A percentile compares a stretch with the other conserved stretches of the same genome.
Evolutionary conservation across 2,113 vertebrate species (phyloP).

Genomic region (Eclectus roratus): DNA sequence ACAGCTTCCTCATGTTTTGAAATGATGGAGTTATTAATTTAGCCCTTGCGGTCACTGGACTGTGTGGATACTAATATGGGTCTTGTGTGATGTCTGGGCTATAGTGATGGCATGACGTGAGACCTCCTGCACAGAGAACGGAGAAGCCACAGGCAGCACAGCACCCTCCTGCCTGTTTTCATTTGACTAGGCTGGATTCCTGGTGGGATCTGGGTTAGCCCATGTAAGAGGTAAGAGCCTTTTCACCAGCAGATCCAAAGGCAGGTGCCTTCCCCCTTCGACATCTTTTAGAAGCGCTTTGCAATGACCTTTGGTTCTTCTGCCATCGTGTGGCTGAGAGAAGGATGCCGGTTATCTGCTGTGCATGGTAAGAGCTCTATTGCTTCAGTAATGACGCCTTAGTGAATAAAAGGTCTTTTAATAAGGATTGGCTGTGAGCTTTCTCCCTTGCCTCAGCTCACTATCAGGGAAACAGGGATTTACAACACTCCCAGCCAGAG

Average conservation of each 20-base stretch:
- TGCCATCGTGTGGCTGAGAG: constrained; percentile 34
- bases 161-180: fast-evolving
- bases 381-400: neutral
- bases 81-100: neutral
- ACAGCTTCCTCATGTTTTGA: neutral
- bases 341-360: neutral
- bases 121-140: fast-evolving
- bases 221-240: fast-evolving
- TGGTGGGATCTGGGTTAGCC: neutral
- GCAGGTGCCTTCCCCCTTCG: neutral
- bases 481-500: fast-evolving
- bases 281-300: neutral
- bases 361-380: fast-evolving
- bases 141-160: neutral
- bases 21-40: neutral
- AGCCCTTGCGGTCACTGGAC: neutral
- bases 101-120: neutral
- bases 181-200: neutral
- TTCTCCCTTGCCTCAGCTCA: neutral
- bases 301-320: neutral
- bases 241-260: neutral
- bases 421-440: neutral
- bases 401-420: neutral
- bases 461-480: neutral
- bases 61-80: fast-evolving